These are phyloP conservation scores for Opisthograptis luteolata DNA, from an alignment of 2,888 invertebrate genomes.

Conservation along the genomic window DNA sequence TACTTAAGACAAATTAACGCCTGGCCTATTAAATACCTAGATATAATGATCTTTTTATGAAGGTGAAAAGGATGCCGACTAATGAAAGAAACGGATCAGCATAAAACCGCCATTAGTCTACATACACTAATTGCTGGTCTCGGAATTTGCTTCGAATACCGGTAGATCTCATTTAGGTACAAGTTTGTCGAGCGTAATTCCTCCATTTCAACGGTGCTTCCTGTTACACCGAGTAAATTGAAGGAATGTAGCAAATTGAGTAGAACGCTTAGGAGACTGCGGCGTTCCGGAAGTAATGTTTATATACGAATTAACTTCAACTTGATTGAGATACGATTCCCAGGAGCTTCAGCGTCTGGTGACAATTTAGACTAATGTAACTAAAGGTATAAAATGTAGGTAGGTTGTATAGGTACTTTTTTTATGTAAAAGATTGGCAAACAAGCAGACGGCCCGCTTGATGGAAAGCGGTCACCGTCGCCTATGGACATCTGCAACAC, in stretches of 20 bases:
- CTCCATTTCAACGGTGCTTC: slow-evolving; percentile 3
- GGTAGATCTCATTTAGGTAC: slow-evolving; percentile 45
- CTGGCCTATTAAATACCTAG: slow-evolving; percentile 16
- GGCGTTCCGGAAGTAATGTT: neutral
- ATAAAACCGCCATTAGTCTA: slow-evolving; percentile 58
- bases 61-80: slow-evolving; percentile 35
- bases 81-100: slow-evolving; percentile 62
- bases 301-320: neutral
- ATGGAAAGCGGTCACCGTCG: too few relatives aligned
- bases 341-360: neutral
- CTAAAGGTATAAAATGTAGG: too few relatives aligned
- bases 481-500: too few relatives aligned
- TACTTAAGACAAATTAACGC: slow-evolving; percentile 3
- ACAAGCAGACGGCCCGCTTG: too few relatives aligned
- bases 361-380: too few relatives aligned
- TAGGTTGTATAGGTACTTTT: too few relatives aligned
- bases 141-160: slow-evolving; percentile 41
- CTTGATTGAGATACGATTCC: slow-evolving; percentile 3
- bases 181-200: slow-evolving; percentile 15
- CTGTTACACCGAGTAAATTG: slow-evolving; percentile 25
- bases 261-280: neutral
- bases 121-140: slow-evolving; percentile 60
- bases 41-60: slow-evolving; percentile 27
- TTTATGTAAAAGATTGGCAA: too few relatives aligned
- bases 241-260: slow-evolving; percentile 20